A percentile compares a stretch with the other conserved stretches of the same genome.
Evolutionary conservation across 2,797 vertebrate species (phyloP).

Genomic region (Lagocephalus sceleratus): DNA sequence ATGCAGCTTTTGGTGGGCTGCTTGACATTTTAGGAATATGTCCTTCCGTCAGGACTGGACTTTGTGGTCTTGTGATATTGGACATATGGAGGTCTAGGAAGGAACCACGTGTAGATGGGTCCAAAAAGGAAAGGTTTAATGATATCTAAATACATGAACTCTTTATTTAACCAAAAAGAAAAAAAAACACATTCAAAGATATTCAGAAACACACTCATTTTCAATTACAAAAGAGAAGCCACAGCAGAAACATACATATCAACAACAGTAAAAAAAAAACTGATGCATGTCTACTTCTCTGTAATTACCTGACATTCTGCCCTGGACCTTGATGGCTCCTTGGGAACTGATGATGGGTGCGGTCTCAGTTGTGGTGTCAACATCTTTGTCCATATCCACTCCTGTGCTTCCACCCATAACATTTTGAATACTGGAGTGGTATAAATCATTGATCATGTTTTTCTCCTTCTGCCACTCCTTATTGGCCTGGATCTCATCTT

Average conservation of each 20-base stretch:
- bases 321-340: constrained; percentile 90
- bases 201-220: background rate
- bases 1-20: constrained; percentile 86
- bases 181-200: background rate
- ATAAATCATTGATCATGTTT: constrained; percentile 84
- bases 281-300: background rate
- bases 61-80: constrained; percentile 80
- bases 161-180: background rate
- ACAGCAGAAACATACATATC: no score
- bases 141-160: background rate
- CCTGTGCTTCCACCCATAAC: constrained; percentile 68
- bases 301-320: constrained; percentile 81
- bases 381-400: constrained; percentile 88
- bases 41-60: constrained; percentile 75
- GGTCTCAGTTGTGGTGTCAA: constrained; percentile 77
- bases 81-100: constrained; percentile 84
- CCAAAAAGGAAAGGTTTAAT: constrained; percentile 4
- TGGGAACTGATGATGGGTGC: constrained; percentile 84
- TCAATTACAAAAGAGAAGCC: no score
- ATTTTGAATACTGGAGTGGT: constrained; percentile 62
- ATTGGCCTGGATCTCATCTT: constrained; percentile 83
- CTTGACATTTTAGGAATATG: constrained; percentile 81
- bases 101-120: constrained; percentile 71
- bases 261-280: no score
- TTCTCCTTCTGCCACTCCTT: constrained; percentile 93